Base-by-base conservation (phyloP, 2,888 invertebrate species). In the Reticulitermes lucifugus region DNA sequence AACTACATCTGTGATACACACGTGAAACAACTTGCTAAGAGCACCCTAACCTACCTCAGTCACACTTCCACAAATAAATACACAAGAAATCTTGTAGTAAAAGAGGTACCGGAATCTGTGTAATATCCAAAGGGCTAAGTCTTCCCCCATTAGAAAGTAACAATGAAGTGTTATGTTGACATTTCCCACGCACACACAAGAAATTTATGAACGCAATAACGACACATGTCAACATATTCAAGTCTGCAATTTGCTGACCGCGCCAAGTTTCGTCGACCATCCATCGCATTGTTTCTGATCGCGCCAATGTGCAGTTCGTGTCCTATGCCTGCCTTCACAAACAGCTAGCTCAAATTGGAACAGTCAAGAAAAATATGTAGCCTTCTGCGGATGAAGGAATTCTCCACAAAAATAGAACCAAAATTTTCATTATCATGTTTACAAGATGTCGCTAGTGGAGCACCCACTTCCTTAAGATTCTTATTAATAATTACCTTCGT, bases 141-240 rank as follows among this genome's bases (percentile, higher is more conserved):
- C 51, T 77, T 43, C 41, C 43, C 77, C n/a, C 22, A 46, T 77
- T 41, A 73, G 46, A 46, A 77, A 25, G 51, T 46, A 77, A 77
- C 77, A 77, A 77, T 77, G n/a, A 46, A 46, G 77, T 77, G 77
- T 77, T 35, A 46, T 77, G 77, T 77, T 77, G 77, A 77, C 77
- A 77, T 46, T 77, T 77, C 77, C 51, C 77, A 77, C 77, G 77
- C 18, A 46, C 25, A 46, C 29, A 73, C 41, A 14, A 41, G 73
- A 21, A 41, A 22, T 14, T 6, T 22, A 22, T 46, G 35, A 6
- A 6, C 9, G 77, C 22, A 77, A 21, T 5, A 77, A 22, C 41
- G 77, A 22, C 77, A 46, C n/a, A 77, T 35, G 41, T 35, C 55
- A 18, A 55, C 55, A n/a, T 25, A 46, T 1, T 35, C 46, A 46